A percentile compares a stretch with the other conserved stretches of the same genome.
Conservation (phyloP, 2,113 vertebrate genomes). For the Lamprologus callipterus region DNA sequence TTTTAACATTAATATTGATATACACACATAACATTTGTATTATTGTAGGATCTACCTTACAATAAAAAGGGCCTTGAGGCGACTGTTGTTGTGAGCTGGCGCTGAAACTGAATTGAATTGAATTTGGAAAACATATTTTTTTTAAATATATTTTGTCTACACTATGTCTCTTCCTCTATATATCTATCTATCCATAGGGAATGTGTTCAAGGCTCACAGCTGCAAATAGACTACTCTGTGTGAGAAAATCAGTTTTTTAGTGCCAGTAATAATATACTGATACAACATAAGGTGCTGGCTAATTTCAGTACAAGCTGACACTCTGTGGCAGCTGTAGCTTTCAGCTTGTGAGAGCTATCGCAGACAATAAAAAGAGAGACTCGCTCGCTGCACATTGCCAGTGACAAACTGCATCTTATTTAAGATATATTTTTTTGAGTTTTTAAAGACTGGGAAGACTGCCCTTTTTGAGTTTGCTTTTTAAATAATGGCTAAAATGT, state of each 20-base stretch:
- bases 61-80: neutral
- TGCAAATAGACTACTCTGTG: neutral
- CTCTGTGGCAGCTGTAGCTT: neutral
- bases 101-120: neutral
- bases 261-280: neutral
- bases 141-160: neutral
- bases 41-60: neutral
- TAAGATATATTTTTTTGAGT: neutral
- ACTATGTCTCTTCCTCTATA: neutral
- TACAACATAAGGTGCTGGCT: slow-evolving; percentile 9
- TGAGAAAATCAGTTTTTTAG: neutral
- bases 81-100: neutral
- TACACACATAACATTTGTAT: neutral
- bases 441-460: neutral
- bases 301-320: neutral
- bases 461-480: neutral
- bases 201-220: neutral
- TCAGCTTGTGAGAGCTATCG: neutral
- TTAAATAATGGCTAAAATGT: neutral
- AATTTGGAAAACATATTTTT: neutral
- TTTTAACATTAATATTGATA: neutral
- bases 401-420: neutral
- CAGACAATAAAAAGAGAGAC: neutral
- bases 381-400: neutral
- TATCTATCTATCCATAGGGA: neutral